Conservation (phyloP, 1,140 invertebrate species). For the Drosophila ananassae region DNA sequence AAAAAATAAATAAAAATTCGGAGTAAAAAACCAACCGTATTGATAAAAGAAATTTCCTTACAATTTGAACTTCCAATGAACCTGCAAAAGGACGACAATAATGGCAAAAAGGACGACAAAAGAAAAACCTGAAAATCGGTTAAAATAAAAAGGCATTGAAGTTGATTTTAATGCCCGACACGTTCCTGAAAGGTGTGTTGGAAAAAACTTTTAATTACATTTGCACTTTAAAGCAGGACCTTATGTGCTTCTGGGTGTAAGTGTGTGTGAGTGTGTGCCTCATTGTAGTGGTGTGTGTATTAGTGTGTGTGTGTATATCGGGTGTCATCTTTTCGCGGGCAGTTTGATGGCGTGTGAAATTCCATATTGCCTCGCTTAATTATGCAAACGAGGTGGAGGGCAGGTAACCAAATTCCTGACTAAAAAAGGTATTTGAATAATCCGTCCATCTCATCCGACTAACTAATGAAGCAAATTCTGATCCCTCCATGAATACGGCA, state of each 20-base stretch:
- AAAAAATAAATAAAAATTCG: no score
- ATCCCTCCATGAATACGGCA: constrained; percentile 9
- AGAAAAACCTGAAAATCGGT: constrained; percentile 25
- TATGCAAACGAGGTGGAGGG: constrained; percentile 47
- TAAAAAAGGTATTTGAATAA: constrained; percentile 67
- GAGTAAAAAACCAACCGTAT: not conserved
- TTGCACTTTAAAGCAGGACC: constrained; percentile 65
- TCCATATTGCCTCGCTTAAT: constrained; percentile 51
- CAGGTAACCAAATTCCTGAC: constrained; percentile 54
- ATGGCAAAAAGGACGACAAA: not conserved
- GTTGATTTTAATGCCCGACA: constrained; percentile 58
- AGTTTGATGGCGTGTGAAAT: constrained; percentile 55
- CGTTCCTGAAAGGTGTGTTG: constrained; percentile 45
- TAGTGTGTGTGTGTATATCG: constrained; percentile 20
- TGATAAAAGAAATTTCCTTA: constrained; percentile 9
- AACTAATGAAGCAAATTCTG: constrained; percentile 46
- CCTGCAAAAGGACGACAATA: not conserved
- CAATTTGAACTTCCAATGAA: not conserved
- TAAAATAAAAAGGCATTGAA: constrained; percentile 45
- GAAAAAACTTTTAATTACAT: constrained; percentile 76
- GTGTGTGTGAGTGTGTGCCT: not conserved
- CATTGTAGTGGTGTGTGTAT: not conserved
- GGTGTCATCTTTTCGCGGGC: constrained; percentile 42
- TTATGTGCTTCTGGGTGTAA: constrained; percentile 7
- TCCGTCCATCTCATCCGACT: constrained; percentile 46